Base-by-base conservation (phyloP, 1,140 invertebrate species). In the Limonius californicus region DNA sequence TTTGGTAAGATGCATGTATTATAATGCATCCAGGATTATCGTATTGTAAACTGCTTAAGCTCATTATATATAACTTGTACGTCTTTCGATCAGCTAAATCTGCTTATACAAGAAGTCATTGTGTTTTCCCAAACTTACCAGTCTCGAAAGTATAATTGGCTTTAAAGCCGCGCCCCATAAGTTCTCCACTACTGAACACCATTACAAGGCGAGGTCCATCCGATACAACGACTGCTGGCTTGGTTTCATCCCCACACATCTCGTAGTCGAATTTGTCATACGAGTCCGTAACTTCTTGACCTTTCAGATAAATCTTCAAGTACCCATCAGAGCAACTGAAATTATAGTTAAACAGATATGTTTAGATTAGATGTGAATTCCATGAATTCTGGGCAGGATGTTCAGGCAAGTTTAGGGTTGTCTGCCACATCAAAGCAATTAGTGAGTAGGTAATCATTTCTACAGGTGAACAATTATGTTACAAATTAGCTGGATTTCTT, bases 231-330 rank as follows among this genome's bases (percentile, higher is more conserved):
- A 86, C 82, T 20, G 83, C 84, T 14, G 91, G 89, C 71, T 83
- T 77, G 47, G 78, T 81, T 27, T 82, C 81, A 62, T 89, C 85
- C 4, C 95, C 94, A 76, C 95, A 98, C 71, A 96, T 84, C 76
- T 94, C 93, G 71, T 93, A 85, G 76, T 97, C 94, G 72, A 92
- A 92, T 76, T 95, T 94, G 71, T 96, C 93, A 70, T 94, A 93
- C 18, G 89, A 91, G 75, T 94, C 91, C 47, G 90, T 90, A n/a
- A 90, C 88, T 78, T 96, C 91, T 78, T 96, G 93, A 2, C 94
- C 94, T 74, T 92, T 93, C 20, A 95, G 79, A 79, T 96, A 97
- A 35, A 97, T 83, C 74, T 94, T 94, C 54, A 98, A 76, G 75
- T 94, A 95, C 27, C 94, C 94, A 74, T 95, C 92, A 8, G 87